Evolutionary conservation across 2,113 vertebrate genomes (phyloP).

Genomic region (Panthera tigris): DNA sequence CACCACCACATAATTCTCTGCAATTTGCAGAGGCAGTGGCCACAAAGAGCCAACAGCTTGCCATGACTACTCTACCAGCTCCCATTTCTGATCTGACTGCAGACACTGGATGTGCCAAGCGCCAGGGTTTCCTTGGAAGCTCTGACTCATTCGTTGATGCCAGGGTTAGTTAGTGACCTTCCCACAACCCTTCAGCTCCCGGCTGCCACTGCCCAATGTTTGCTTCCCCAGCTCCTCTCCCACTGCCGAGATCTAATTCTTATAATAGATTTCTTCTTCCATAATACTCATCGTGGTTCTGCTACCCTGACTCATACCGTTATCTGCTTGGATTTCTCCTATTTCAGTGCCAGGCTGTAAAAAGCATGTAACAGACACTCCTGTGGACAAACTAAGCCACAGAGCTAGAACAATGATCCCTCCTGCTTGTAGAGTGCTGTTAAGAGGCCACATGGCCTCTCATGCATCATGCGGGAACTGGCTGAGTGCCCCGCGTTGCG

Average conservation of each 20-base stretch:
- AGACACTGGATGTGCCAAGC: background rate
- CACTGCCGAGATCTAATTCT: conserved; percentile 5
- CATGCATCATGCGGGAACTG: background rate
- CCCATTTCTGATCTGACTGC: background rate
- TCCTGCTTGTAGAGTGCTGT: background rate
- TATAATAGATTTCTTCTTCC: background rate
- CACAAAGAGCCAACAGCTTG: background rate
- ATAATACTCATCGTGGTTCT: conserved; percentile 6
- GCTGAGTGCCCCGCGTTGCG: background rate
- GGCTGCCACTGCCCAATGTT: background rate
- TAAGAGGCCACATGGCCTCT: background rate
- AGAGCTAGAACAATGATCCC: background rate
- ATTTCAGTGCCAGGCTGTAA: conserved; percentile 10
- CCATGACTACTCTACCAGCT: background rate
- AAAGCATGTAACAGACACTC: background rate
- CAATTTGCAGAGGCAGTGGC: background rate
- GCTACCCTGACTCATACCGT: background rate
- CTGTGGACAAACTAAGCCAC: background rate
- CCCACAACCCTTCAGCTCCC: background rate
- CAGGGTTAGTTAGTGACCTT: background rate
- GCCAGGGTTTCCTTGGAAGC: background rate
- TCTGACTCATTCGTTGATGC: background rate
- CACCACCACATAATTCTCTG: background rate
- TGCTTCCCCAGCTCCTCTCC: background rate
- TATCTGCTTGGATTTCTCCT: conserved; percentile 10